Conservation (phyloP, 2,888 invertebrate species). For the Apoderus coryli region DNA sequence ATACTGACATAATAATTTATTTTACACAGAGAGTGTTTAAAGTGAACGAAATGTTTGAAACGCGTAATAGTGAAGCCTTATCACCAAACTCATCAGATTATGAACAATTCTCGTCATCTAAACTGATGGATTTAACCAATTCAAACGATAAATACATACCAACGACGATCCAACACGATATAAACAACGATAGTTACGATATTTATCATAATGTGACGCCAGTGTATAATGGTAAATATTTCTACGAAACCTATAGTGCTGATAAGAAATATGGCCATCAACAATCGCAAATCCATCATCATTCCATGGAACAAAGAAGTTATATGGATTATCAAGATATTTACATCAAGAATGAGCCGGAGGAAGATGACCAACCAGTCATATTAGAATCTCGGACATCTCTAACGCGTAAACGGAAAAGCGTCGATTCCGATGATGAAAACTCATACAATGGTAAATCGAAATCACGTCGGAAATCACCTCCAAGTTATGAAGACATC, state of each 20-base stretch:
- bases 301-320: conserved; percentile 11
- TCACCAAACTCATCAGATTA: conserved; percentile 25
- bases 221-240: conserved; percentile 15
- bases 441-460: conserved; percentile 26
- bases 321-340: conserved; percentile 20
- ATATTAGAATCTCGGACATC: conserved; percentile 23
- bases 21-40: too few relatives aligned
- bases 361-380: conserved; percentile 21
- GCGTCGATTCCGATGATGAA: conserved; percentile 29
- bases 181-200: conserved; percentile 16
- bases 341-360: conserved; percentile 27
- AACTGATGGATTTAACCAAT: conserved; percentile 32
- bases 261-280: conserved; percentile 16
- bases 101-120: conserved; percentile 25
- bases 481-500: conserved; percentile 60
- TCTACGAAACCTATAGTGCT: conserved; percentile 18
- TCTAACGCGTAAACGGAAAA: conserved; percentile 27
- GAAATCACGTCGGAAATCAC: conserved; percentile 44
- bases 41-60: conserved; percentile 29
- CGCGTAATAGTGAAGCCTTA: conserved; percentile 26
- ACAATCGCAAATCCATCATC: too few relatives aligned
- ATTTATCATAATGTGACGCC: conserved; percentile 14
- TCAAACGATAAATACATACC: conserved; percentile 26
- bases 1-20: too few relatives aligned
- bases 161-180: conserved; percentile 16